Base-by-base conservation (phyloP, 2,888 invertebrate species). In the Chloroclystis v-ata region DNA sequence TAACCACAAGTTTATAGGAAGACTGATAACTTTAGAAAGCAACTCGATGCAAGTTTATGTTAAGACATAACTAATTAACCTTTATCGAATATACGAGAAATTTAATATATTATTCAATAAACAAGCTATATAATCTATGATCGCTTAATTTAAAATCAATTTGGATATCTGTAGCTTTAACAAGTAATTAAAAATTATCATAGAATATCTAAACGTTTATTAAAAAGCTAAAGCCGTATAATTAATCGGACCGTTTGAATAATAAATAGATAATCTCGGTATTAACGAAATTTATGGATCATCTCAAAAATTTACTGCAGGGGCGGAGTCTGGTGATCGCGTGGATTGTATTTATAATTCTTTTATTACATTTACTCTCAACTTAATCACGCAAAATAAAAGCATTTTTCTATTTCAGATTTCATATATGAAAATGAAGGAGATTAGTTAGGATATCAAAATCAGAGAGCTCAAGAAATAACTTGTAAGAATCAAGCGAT, bases 181-280 rank as follows among this genome's bases (percentile, higher is more conserved):
- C 32, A 45, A 45, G 33, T 38, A 8, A 42, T 41, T 43, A 40
- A 37, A 30, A 30, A 47, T 50, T 40, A 37, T 11, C 37, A 42
- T 51, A 38, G 41, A 51, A 38, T 20, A 32, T 30, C 44, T 32
- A 12, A 32, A 20, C 44, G 47, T 41, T 44, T 39, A 44, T 32
- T 42, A 37, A 41, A 54, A 45, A 37, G 43, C 48, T 57, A 54
- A 40, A 46, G 42, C 56, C 52, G 49, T 54, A 57, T 64, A 67
- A 67, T 66, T 65, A 63, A 67, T 67, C 56, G 58, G 50, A 60
- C 55, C 43, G 61, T 67, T 67, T 59, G 48, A 64, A 69, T 69
- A 63, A 63, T 61, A 65, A 60, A 65, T 62, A 63, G 56, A 56
- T 65, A 63, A 67, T 61, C 59, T 44, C 37, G 12, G 41, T 55